Conservation (phyloP, 2,113 vertebrate species). For the Ceyx melanurus region DNA sequence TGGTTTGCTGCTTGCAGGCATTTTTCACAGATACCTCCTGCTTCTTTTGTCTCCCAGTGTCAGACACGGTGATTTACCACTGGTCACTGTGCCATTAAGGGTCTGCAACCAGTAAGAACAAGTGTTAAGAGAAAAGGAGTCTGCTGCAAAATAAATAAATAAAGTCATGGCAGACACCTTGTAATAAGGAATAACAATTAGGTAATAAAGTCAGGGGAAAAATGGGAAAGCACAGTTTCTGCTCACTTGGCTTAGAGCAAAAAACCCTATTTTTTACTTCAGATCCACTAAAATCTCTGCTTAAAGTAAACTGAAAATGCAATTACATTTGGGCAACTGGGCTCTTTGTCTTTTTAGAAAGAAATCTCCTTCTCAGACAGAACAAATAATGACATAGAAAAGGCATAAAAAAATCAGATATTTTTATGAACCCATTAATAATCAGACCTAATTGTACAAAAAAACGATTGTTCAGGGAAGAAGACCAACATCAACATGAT, state of each 20-base stretch:
- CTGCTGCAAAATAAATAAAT: background rate
- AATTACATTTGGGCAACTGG: slow-evolving; percentile 10
- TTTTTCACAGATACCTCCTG: slow-evolving; percentile 59
- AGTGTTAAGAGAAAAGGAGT: background rate
- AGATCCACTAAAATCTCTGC: slow-evolving; percentile 23
- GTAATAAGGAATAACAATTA: slow-evolving; percentile 12
- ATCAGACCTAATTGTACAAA: slow-evolving; percentile 4
- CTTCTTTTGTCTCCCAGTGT: slow-evolving; percentile 26
- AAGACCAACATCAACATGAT: background rate
- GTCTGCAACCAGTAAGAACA: background rate
- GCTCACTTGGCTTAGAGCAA: background rate
- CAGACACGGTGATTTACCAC: background rate
- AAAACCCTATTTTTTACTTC: background rate
- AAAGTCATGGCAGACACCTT: background rate
- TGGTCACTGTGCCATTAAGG: background rate
- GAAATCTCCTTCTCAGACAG: background rate
- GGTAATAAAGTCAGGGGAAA: background rate
- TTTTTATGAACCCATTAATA: slow-evolving; percentile 11
- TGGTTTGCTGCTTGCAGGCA: slow-evolving; percentile 3
- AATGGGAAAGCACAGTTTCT: slow-evolving; percentile 1
- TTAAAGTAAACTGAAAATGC: background rate
- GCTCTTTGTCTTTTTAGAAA: slow-evolving; percentile 27
- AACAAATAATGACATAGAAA: background rate
- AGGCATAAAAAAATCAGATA: background rate
- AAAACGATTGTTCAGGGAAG: background rate